phyloP scores from a whole-genome alignment of 64 coral and sea anemone species.

The Montipora foliosa region DNA sequence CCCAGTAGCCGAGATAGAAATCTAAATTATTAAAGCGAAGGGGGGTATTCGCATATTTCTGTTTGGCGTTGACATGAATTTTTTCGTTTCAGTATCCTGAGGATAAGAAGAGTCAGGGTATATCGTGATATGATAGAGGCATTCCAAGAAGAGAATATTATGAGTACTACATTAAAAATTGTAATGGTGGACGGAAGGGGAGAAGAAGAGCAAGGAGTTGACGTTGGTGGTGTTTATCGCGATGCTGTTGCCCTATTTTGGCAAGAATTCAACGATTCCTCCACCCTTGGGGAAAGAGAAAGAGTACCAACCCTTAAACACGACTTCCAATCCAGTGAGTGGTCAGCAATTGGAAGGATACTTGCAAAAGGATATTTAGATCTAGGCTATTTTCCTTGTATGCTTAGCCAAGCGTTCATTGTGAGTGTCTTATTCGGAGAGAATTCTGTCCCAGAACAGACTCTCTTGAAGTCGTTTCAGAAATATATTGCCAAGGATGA shows the following conservation, averaged over 20 bases:
- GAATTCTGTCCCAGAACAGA: background rate
- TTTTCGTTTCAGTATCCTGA: conserved; percentile 18
- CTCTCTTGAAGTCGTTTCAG: conserved; percentile 7
- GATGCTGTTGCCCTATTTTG: conserved; percentile 49
- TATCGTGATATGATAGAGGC: conserved; percentile 33
- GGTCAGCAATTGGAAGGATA: conserved; percentile 16
- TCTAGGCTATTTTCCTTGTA: conserved; percentile 20
- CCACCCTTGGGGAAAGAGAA: conserved; percentile 48
- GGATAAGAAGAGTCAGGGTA: conserved; percentile 28
- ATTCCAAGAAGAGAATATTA: conserved; percentile 22
- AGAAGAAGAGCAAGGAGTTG: conserved; percentile 13
- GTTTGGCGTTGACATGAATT: background rate
- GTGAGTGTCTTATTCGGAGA: background rate
- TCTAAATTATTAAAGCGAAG: background rate
- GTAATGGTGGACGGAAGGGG: conserved; percentile 41
- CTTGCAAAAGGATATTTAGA: background rate
- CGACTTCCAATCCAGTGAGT: conserved; percentile 55
- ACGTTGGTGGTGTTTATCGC: conserved; percentile 41
- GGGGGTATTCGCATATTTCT: background rate
- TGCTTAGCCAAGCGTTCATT: background rate
- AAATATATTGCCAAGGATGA: conserved; percentile 36
- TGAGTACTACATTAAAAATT: background rate
- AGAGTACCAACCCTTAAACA: conserved; percentile 60
- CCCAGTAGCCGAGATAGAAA: too few species aligned
- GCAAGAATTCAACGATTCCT: conserved; percentile 52